Conservation (phyloP, 2,113 vertebrate genomes). For the Neodon shergylaensis region DNA sequence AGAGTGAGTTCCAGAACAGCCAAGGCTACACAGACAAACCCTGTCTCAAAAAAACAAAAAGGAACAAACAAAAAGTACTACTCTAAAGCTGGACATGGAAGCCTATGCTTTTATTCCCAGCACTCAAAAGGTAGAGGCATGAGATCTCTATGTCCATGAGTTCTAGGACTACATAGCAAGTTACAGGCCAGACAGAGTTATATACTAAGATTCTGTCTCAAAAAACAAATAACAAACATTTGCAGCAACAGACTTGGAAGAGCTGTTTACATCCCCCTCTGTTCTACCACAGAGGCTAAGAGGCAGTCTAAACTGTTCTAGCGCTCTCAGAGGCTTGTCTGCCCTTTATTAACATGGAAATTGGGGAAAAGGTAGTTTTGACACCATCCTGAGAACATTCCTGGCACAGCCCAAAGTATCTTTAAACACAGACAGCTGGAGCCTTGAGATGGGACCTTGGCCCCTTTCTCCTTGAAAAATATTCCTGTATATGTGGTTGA, state of each 20-base stretch:
- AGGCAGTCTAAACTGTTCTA: not conserved
- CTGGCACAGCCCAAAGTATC: not conserved
- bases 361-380: not conserved
- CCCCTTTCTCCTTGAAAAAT: not conserved
- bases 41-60: not conserved
- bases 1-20: not conserved
- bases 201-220: not conserved
- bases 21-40: not conserved
- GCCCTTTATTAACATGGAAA: not conserved
- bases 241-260: not conserved
- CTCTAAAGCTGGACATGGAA: not conserved
- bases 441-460: not conserved
- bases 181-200: not conserved
- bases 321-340: not conserved
- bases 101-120: not conserved
- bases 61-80: not conserved
- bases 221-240: not conserved
- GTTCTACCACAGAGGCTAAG: not conserved
- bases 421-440: not conserved
- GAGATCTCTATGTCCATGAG: not conserved
- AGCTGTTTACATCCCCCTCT: not conserved
- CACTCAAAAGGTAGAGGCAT: not conserved
- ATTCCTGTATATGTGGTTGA: not conserved
- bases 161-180: not conserved
- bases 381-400: not conserved